These are phyloP conservation scores for Calameuta pallipes DNA, from an alignment of 2,888 invertebrate species.

Conservation along the genomic window DNA sequence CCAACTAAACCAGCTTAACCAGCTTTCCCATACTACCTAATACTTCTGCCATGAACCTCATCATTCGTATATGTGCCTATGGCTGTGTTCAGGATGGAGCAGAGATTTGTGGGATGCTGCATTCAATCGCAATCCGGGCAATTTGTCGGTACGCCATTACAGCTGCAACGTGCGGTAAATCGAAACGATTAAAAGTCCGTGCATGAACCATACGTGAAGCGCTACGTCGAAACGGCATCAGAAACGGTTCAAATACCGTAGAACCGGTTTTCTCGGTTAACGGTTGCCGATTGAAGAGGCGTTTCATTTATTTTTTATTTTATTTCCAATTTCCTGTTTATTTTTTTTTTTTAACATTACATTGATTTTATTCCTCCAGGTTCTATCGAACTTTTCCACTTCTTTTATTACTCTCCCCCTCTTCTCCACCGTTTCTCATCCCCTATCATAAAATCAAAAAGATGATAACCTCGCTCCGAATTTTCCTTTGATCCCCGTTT, in stretches of 20 bases:
- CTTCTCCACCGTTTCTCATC: neutral
- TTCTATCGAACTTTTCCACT: neutral
- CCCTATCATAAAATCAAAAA: neutral
- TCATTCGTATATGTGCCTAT: neutral
- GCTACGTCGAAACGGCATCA: neutral
- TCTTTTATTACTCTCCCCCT: neutral
- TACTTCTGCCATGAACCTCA: neutral
- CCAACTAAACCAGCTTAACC: neutral
- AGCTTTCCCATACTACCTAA: neutral
- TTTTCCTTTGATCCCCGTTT: neutral
- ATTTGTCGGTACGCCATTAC: constrained; percentile 37
- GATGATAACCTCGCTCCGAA: neutral
- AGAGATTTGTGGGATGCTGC: constrained; percentile 6
- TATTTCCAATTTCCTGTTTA: neutral
- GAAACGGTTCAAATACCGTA: neutral
- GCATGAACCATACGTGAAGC: constrained; percentile 8
- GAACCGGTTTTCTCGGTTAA: constrained; percentile 18
- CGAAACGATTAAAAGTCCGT: constrained; percentile 40
- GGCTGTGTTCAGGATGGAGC: neutral
- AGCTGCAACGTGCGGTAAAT: constrained; percentile 27
- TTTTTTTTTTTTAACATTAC: neutral
- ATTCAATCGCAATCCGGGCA: constrained; percentile 36
- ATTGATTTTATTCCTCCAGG: neutral
- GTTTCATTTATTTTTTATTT: neutral
- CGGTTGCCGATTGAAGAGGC: constrained; percentile 22